phyloP scores from a whole-genome alignment of 2,113 vertebrate genomes.

The Pteronura brasiliensis region DNA sequence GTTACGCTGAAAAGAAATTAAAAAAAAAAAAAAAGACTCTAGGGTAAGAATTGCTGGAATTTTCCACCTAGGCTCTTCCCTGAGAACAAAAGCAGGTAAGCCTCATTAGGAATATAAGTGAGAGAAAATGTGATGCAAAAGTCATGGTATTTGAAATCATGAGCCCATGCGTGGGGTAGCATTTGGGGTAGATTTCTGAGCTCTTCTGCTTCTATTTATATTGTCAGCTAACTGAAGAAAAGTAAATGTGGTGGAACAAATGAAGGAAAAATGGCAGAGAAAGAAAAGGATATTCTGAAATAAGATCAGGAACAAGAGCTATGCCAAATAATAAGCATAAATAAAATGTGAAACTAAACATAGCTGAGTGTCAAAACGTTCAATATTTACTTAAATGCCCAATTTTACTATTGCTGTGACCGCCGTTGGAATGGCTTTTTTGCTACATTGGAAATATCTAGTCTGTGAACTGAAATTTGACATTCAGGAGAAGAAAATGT shows the following conservation, averaged over 20 bases:
- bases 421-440: not conserved
- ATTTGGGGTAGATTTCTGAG: not conserved
- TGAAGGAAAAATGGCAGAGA: slow-evolving; percentile 44
- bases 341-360: not conserved
- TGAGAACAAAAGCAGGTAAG: not conserved
- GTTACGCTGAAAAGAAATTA: no score
- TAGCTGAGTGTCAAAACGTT: not conserved
- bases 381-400: not conserved
- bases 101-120: not conserved
- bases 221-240: slow-evolving; percentile 11
- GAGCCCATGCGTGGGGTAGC: not conserved
- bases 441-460: not conserved
- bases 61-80: not conserved
- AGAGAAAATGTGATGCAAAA: not conserved
- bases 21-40: not conserved
- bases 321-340: slow-evolving; percentile 8
- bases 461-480: not conserved
- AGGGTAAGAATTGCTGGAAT: not conserved
- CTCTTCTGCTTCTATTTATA: slow-evolving; percentile 22
- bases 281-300: slow-evolving; percentile 40
- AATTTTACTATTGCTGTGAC: not conserved
- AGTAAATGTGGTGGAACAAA: slow-evolving; percentile 60
- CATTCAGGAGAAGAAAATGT: not conserved
- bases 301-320: not conserved
- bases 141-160: not conserved